phyloP scores from a whole-genome alignment of 2,113 vertebrate genomes.

The Ictidomys tridecemlineatus region DNA sequence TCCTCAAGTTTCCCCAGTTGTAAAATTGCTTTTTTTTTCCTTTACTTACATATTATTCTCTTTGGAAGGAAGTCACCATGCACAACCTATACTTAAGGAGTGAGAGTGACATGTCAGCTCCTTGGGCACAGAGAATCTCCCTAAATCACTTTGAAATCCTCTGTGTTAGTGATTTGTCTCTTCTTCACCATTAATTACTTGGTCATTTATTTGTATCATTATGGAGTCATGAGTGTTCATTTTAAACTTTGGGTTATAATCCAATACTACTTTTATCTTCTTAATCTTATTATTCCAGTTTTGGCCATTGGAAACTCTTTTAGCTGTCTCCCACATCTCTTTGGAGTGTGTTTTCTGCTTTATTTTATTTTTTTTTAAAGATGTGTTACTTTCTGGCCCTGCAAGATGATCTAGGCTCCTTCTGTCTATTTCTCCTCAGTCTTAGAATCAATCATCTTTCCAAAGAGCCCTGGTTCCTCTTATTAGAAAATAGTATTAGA shows the following conservation, averaged over 20 bases:
- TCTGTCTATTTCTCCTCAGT: not conserved
- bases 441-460: not conserved
- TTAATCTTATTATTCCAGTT: not conserved
- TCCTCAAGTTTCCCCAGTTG: not conserved
- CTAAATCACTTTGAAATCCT: constrained; percentile 21
- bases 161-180: not conserved
- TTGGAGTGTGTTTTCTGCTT: not conserved
- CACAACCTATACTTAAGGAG: not conserved
- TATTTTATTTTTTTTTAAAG: not conserved
- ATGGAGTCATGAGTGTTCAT: not conserved
- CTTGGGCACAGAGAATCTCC: not conserved
- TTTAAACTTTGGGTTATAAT: not conserved
- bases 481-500: not conserved
- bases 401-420: not conserved
- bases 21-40: not conserved
- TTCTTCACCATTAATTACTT: not conserved
- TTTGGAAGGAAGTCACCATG: not conserved
- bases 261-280: not conserved
- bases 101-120: not conserved
- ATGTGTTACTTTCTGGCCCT: not conserved
- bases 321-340: not conserved
- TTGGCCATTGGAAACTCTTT: not conserved
- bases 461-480: not conserved
- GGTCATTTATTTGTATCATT: not conserved
- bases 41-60: not conserved